Evolutionary conservation across 2,888 invertebrate species (phyloP), one percentile per base, ranked within the genome.

Genomic region (Andrena hattorfiana): DNA sequence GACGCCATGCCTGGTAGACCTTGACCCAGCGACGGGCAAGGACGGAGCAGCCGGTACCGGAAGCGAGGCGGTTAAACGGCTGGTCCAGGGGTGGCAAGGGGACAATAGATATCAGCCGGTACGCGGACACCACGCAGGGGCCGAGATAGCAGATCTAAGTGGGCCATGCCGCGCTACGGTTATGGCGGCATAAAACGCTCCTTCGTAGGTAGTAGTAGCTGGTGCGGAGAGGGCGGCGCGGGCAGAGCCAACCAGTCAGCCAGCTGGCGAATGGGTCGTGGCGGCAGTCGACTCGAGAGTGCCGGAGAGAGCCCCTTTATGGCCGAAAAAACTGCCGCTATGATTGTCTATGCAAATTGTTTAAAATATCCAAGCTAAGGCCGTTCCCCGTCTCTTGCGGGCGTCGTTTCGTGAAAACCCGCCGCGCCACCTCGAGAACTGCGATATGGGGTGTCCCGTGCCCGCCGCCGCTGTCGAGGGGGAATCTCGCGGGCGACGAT

Each of bases 311-410:
- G 90, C 90, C 92, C 92, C 92, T 93, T 94, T 94, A 94, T 89
- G 91, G 90, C 87, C 91, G 88, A 92, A 93, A 93, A 93, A 93
- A 93, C 93, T 92, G 91, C 93, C 93, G 91, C 93, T 93, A 93
- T 92, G 93, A 94, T 94, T 94, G 92, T 92, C 93, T 92, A 94
- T 94, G 94, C 94, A 94, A 94, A 94, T 94, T 94, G 94, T 94
- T 94, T 93, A 92, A 94, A 93, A 93, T 93, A 94, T 93, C 93
- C 93, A 83, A 83, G 81, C 74, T 73, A 80, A 81, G 85, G 77
- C 81, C 79, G 82, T 77, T 73, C 64, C 83, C 68, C 77, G 54
- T 67, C 83, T 71, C 74, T 78, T 63, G 78, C 67, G 77, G 75
- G 28, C 72, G 76, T 67, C 81, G 81, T 87, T 74, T 54, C 83